A percentile compares a stretch with the other conserved stretches of the same genome.
Conservation (phyloP, 2,888 invertebrate species). For the Drosophila siamana region DNA sequence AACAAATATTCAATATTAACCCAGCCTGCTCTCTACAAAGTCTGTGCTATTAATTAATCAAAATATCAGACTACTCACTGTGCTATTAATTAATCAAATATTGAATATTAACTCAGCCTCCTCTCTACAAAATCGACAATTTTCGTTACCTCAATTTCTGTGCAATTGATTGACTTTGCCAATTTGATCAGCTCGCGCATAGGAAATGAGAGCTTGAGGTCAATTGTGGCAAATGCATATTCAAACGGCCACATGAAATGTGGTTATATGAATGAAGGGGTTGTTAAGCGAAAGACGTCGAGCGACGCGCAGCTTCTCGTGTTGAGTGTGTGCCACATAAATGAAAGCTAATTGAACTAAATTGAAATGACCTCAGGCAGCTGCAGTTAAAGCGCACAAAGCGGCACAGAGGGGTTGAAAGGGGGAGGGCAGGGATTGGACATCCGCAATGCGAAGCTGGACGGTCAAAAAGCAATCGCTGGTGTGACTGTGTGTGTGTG, state of each 20-base stretch:
- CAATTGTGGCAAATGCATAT: slow-evolving; percentile 1
- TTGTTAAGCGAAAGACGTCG: not conserved
- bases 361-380: slow-evolving; percentile 84
- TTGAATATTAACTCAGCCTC: not conserved
- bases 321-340: slow-evolving; percentile 38
- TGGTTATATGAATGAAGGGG: not conserved
- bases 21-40: too few species aligned
- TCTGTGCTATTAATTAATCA: too few species aligned
- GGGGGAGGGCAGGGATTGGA: slow-evolving; percentile 8
- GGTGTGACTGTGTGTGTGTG: slow-evolving; percentile 3
- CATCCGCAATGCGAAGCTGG: slow-evolving; percentile 53
- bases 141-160: not conserved
- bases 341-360: slow-evolving; percentile 83
- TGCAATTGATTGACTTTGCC: not conserved
- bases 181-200: not conserved
- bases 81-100: not conserved
- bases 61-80: too few species aligned
- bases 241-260: not conserved
- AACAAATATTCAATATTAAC: too few species aligned
- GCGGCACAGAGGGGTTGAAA: not conserved
- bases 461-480: slow-evolving; percentile 47
- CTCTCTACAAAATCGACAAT: not conserved
- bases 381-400: slow-evolving; percentile 36
- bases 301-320: slow-evolving; percentile 28
- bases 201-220: not conserved